phyloP scores from a whole-genome alignment of 2,888 invertebrate genomes.

The Coleophora flavipennella region DNA sequence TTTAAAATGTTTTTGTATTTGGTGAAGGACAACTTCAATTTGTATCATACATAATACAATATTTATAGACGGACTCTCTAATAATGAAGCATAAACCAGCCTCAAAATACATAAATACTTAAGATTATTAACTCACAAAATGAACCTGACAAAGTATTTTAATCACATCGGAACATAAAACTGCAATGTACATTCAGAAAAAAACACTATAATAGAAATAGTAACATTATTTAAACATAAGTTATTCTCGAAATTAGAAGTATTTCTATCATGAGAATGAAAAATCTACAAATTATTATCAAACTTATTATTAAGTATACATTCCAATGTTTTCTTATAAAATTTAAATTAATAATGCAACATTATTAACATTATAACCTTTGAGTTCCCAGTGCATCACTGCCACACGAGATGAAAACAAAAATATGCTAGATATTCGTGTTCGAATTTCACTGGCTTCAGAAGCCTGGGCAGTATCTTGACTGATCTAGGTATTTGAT shows the following conservation, averaged over 20 bases:
- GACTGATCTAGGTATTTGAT: slow-evolving; percentile 17
- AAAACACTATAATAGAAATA: background rate
- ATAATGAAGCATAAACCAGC: background rate
- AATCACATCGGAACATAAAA: background rate
- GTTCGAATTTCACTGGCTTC: slow-evolving; percentile 34
- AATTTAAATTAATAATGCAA: too few species aligned
- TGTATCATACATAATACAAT: background rate
- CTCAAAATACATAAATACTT: too few species aligned
- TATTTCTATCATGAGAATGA: background rate
- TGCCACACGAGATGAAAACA: background rate
- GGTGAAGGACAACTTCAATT: background rate
- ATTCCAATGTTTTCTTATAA: slow-evolving; percentile 4
- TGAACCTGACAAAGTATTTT: slow-evolving; percentile 1
- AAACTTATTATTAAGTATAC: slow-evolving; percentile 3
- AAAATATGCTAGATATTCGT: too few species aligned
- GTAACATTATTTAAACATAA: background rate
- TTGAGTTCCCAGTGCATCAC: slow-evolving; percentile 4
- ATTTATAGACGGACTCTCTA: slow-evolving; percentile 1
- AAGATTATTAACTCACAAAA: background rate
- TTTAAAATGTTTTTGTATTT: background rate
- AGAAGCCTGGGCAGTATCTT: slow-evolving; percentile 35
- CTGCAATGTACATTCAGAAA: background rate
- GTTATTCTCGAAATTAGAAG: background rate
- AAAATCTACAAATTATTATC: too few species aligned
- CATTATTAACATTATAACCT: too few species aligned